Base-by-base conservation (phyloP, 2,113 vertebrate species). In the Acanthisitta chloris region DNA sequence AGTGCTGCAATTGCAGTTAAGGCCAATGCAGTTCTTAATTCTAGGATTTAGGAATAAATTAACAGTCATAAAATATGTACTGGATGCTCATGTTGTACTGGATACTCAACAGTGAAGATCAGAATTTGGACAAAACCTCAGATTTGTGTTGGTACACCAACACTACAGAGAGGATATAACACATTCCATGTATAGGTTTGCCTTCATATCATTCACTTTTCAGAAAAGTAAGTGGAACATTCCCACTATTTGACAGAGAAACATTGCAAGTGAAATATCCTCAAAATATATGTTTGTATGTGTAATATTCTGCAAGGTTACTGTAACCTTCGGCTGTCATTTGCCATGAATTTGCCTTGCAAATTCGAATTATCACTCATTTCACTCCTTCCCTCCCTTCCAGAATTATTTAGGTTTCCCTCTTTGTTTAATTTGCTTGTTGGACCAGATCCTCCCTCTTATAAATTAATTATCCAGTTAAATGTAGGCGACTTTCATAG, bases 361-460 rank as follows among this genome's bases (percentile, higher is more conserved):
- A 81, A 86, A 95, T 93, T 78, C 90, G 83, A 92, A 78, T 86
- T 82, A 88, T 86, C 62, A 80, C 20, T 85, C 21, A 77, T 51
- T 93, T 94, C 31, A 55, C 38, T 72, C 38, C 49, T 90, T 91
- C 45, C 29, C 49, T 77, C 29, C 49, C 38, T 94, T 85, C 31
- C 31, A 51, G 82, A 90, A 93, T 90, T 83, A 91, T n/a, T 88
- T 64, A 92, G 67, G 34, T 83, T 93, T 95, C 59, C 43, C 55
- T 86, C 76, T 88, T 76, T 86, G 45, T 96, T 95, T 90, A 90
- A 95, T 94, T 88, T 94, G 92, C 7, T 81, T 94, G 28, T 90
- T 94, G 82, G 43, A 96, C 64, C 81, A 93, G 46, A 90, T 92
- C 93, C 81, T 95, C 93, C 85, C 51, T 78, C 77, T 83, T 88